Evolutionary conservation across 2,888 invertebrate genomes (phyloP), one percentile per base, ranked within the genome.

Genomic region (Argyresthia goedartella): DNA sequence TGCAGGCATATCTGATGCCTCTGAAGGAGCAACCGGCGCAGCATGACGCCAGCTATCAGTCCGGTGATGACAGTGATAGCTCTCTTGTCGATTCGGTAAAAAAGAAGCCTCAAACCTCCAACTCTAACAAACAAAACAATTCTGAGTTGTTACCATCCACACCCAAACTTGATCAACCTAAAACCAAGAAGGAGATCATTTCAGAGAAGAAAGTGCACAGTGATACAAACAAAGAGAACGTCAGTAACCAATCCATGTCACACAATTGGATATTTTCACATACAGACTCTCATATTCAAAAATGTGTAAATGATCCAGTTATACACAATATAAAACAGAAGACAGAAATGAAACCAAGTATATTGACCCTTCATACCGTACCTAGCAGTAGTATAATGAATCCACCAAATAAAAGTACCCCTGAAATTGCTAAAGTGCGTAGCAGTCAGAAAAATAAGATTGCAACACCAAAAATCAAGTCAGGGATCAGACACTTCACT

Each of bases 1-100:
- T 87, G 60, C 61, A 86, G 14, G 82, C 82, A 1, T 78, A 76
- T 60, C 71, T 87, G 58, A 69, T 71, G 69, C 73, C 79, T 41
- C 57, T 82, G 49, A 69, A 77, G 56, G 63, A 68, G 39, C 60
- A 69, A 49, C 62, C 61, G 9, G 69, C 74, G 42, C 35, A 54
- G n/a, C 71, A 69, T 1, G 76, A 81, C 42, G 62, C 68, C 11
- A 80, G 81, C 48, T 54, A 56, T 60, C 59, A 63, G 7, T 76
- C 77, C 4, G 70, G 61, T 13, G 79, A 80, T 49, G 82, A 80
- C 0, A 82, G 80, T 51, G 81, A 84, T 51, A 69, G 70, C 55
- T 81, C 81, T 2, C 64, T 65, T 16, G 64, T 61, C 45, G 74
- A 76, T 58, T 71, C 70, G n/a, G 71, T 73, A 8, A 55, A 67